Evolutionary conservation across 2,888 invertebrate species (phyloP).

Genomic region (Caenorhabditis doughertyi): DNA sequence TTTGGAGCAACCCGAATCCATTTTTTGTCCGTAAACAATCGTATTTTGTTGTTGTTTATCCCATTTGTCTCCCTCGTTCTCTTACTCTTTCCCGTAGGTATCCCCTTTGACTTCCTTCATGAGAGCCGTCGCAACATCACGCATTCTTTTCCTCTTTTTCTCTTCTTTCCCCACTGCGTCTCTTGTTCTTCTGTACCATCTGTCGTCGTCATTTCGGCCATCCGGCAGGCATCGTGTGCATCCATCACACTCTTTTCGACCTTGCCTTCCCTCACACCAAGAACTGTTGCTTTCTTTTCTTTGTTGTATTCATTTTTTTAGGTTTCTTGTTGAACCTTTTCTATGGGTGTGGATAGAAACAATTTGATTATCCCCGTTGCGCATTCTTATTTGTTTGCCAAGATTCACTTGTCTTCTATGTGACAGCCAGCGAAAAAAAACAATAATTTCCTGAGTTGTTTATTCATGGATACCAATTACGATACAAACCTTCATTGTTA

Average conservation of each 20-base stretch:
- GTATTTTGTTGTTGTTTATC: conserved; percentile 49
- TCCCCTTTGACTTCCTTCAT: conserved; percentile 1
- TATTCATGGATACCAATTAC: too few species aligned
- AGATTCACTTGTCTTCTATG: conserved; percentile 12
- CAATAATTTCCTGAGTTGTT: conserved; percentile 16
- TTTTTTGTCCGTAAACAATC: conserved; percentile 28
- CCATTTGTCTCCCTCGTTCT: background rate
- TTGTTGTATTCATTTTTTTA: background rate
- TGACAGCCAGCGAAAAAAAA: conserved; percentile 10
- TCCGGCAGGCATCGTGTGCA: conserved; percentile 43
- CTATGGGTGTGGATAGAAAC: too few species aligned
- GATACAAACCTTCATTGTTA: too few species aligned
- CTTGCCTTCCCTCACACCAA: conserved; percentile 18
- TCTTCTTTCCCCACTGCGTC: conserved; percentile 19
- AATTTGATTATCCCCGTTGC: conserved; percentile 21
- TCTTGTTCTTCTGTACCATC: conserved; percentile 38
- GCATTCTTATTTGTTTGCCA: conserved; percentile 16
- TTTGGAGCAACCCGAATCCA: background rate
- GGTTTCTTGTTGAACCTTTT: background rate
- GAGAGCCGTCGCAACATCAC: conserved; percentile 43
- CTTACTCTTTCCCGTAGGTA: conserved; percentile 29
- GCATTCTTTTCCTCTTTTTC: conserved; percentile 34
- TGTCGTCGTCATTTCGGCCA: conserved; percentile 39
- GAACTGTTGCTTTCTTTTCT: conserved; percentile 40
- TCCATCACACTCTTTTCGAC: conserved; percentile 37